Base-by-base conservation (phyloP, 2,888 invertebrate species). In the Apamea crenata region DNA sequence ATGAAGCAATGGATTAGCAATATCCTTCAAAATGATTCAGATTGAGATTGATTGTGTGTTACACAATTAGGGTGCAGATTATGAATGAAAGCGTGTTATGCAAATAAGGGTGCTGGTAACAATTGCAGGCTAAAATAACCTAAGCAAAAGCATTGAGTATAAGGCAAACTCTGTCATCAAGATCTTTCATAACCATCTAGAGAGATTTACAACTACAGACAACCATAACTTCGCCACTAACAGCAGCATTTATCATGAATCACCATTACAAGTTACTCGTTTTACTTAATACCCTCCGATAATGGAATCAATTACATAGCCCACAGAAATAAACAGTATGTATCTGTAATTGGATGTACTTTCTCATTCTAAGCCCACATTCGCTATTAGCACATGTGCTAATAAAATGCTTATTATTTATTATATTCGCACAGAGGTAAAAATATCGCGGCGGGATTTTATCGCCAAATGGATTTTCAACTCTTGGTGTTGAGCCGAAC, bases 341-440 rank as follows among this genome's bases (percentile, higher is more conserved):
- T 82, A 66, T 77, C 77, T 68, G 50, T 77, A 67, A 83, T 82
- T 78, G 47, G 16, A 61, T 29, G 36, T 65, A 69, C 66, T 63
- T 67, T 73, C 61, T 78, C 69, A 65, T 76, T 56, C 25, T 21
- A 36, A 65, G 36, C 12, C 12, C 36, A 65, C 21, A 25, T 65
- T 4, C 32, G 21, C 21, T n/a, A n/a, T n/a, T n/a, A n/a, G n/a
- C n/a, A n/a, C n/a, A n/a, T n/a, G n/a, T n/a, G n/a, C n/a, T n/a
- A n/a, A n/a, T n/a, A n/a, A n/a, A n/a, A n/a, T n/a, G n/a, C n/a
- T n/a, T n/a, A n/a, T n/a, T n/a, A n/a, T n/a, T n/a, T n/a, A n/a
- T n/a, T n/a, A n/a, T n/a, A n/a, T n/a, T n/a, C 32, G 21, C 21
- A 65, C 10, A 8, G 5, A 5, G 2, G 65, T 65, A 61, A 59